These are phyloP conservation scores for Kryptolebias ocellatus DNA, from an alignment of 2,797 vertebrate genomes.

Conservation along the genomic window DNA sequence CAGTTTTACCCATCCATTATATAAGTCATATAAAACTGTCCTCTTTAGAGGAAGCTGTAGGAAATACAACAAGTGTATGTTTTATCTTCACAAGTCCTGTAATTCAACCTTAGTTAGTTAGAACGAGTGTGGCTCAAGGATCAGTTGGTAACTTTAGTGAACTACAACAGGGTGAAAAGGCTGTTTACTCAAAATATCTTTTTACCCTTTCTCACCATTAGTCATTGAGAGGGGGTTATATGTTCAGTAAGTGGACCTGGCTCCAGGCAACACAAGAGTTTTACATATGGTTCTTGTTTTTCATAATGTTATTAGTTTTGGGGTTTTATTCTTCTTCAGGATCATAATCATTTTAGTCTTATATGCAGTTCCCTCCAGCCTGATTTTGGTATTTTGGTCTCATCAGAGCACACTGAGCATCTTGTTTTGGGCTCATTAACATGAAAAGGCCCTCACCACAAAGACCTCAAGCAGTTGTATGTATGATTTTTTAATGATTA, in stretches of 20 bases:
- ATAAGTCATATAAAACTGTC: slow-evolving; percentile 69
- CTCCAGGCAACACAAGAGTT: slow-evolving; percentile 32
- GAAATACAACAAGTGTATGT: slow-evolving; percentile 10
- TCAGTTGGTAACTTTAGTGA: slow-evolving; percentile 20
- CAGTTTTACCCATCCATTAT: slow-evolving; percentile 11
- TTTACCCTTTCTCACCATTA: slow-evolving; percentile 48
- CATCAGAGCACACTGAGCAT: slow-evolving; percentile 12
- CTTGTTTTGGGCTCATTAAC: slow-evolving; percentile 21
- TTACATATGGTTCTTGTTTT: slow-evolving; percentile 23
- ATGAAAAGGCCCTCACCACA: slow-evolving; percentile 44
- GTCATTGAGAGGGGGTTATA: background rate
- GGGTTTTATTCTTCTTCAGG: slow-evolving; percentile 39
- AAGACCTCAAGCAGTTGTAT: slow-evolving; percentile 52
- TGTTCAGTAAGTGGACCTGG: slow-evolving; percentile 9
- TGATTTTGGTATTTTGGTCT: slow-evolving; percentile 19
- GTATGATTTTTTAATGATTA: slow-evolving; percentile 31
- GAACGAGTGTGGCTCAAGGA: slow-evolving; percentile 6
- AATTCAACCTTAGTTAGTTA: slow-evolving; percentile 15
- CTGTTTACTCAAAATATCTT: slow-evolving; percentile 12
- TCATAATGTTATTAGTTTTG: slow-evolving; percentile 48
- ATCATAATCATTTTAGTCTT: slow-evolving; percentile 19
- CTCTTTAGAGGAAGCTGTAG: slow-evolving; percentile 47
- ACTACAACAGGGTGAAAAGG: slow-evolving; percentile 16
- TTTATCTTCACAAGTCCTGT: slow-evolving; percentile 31
- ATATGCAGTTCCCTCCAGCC: slow-evolving; percentile 11